Evolutionary conservation across 53 echinoderm and acorn worm species (phyloP), one percentile per base, ranked within the genome.

Genomic region (Arbacia lixula): DNA sequence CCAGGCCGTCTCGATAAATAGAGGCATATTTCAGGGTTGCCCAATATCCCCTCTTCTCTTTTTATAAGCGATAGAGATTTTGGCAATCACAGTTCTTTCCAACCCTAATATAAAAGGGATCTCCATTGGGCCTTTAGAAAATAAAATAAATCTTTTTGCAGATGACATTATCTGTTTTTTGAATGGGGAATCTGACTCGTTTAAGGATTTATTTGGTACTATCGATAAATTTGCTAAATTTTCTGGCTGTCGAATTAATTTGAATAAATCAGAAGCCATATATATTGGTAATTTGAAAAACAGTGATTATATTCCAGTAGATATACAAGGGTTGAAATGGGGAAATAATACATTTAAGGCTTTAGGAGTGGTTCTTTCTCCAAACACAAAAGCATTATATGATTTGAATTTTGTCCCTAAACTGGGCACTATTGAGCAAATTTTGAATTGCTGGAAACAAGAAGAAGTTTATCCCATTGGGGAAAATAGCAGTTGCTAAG

Each of bases 81-180:
- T 76, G 37, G 62, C 68, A 22, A 42, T 41, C 25, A 30, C 42
- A 20, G 53, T 78, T 5, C 3, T 41, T 22, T 1, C 31, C 46
- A 78, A 46, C 25, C 29, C 46, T 5, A 29, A 2, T 2, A 77
- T 77, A 21, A 51, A 27, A 17, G 79, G 79, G 30, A 78, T 87
- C 79, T 5, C 17, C 2, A 34, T 64, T 30, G 30, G 55, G 3
- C 16, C 32, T 58, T 20, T 58, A 2, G 71, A 83, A 58, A 54
- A 49, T 19, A 81, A 83, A 25, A 27, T 87, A n/a, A 17, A 52
- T 20, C 72, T 83, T 26, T 88, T 83, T 88, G 83, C 88, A 5
- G 73, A 83, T 49, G 71, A 88, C 34, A 83, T 83, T 14, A 64
- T 40, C 12, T 69, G 83, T 25, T 54, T 85, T 72, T 25, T 85